Percentiles rank a stretch among this genome's conserved stretches.
These are phyloP conservation scores for Motacilla alba DNA, from an alignment of 2,113 vertebrate species.

Conservation along the genomic window DNA sequence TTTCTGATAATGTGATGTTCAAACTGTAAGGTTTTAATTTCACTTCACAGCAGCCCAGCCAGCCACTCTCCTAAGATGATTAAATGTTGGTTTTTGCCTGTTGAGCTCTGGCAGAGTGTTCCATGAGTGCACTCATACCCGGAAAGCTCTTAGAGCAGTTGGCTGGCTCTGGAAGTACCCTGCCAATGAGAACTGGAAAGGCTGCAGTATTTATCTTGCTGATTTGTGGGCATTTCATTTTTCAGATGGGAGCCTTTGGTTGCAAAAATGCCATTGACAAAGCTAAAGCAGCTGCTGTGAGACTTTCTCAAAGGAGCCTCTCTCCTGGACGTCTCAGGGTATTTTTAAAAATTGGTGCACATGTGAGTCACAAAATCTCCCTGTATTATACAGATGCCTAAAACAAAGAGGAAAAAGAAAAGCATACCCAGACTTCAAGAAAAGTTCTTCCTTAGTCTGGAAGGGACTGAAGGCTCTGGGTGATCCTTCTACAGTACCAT, in stretches of 20 bases:
- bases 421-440: not conserved
- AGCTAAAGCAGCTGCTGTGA: not conserved
- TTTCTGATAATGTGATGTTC: not conserved
- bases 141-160: not conserved
- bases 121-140: not conserved
- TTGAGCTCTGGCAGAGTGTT: not conserved
- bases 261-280: not conserved
- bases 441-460: not conserved
- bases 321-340: not conserved
- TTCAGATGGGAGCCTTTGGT: not conserved
- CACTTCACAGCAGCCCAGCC: not conserved
- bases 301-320: not conserved
- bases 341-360: not conserved
- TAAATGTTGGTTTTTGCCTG: not conserved
- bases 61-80: not conserved
- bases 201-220: not conserved
- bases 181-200: not conserved
- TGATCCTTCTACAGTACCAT: not conserved
- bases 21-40: not conserved
- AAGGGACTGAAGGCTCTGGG: not conserved
- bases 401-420: not conserved
- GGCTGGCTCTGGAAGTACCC: not conserved
- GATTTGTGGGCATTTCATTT: not conserved
- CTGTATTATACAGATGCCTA: not conserved
- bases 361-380: not conserved